Evolutionary conservation across 1,140 invertebrate species (phyloP).

Genomic region (Bombus huntii): DNA sequence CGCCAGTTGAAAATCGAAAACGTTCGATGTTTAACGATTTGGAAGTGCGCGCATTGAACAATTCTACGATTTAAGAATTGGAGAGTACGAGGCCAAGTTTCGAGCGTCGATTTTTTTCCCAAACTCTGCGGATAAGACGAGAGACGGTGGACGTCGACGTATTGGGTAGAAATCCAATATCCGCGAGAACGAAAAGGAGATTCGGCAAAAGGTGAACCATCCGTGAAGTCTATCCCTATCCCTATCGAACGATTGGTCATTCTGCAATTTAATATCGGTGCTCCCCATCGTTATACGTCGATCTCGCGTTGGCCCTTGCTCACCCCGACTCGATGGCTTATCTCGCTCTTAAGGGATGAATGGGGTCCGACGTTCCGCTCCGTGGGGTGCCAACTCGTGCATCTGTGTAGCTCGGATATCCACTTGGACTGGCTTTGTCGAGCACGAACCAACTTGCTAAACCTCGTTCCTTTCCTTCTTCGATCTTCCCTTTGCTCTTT

Average conservation of each 20-base stretch:
- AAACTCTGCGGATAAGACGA: too few relatives aligned
- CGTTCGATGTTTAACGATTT: too few relatives aligned
- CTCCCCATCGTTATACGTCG: slow-evolving; percentile 68
- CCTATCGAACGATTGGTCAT: slow-evolving; percentile 73
- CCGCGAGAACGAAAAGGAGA: background rate
- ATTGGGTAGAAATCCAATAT: slow-evolving; percentile 3
- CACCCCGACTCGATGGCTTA: slow-evolving; percentile 36
- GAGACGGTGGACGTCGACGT: too few relatives aligned
- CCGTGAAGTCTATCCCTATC: slow-evolving; percentile 58
- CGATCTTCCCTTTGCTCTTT: too few relatives aligned
- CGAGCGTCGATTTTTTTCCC: too few relatives aligned
- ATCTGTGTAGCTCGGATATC: slow-evolving; percentile 21
- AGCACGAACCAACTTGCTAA: background rate
- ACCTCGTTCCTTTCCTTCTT: background rate
- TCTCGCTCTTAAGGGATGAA: slow-evolving; percentile 37
- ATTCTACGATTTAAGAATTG: too few relatives aligned
- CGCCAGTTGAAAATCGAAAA: too few relatives aligned
- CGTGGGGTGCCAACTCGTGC: slow-evolving; percentile 18
- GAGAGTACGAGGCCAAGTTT: too few relatives aligned
- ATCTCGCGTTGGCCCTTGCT: slow-evolving; percentile 57
- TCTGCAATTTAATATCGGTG: slow-evolving; percentile 76
- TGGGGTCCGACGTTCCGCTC: background rate
- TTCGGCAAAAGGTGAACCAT: background rate
- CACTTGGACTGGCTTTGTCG: background rate
- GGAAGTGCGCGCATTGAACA: too few relatives aligned